A percentile compares a stretch with the other conserved stretches of the same genome.
Conservation (phyloP, 2,113 vertebrate species). For the Heterochromis multidens region DNA sequence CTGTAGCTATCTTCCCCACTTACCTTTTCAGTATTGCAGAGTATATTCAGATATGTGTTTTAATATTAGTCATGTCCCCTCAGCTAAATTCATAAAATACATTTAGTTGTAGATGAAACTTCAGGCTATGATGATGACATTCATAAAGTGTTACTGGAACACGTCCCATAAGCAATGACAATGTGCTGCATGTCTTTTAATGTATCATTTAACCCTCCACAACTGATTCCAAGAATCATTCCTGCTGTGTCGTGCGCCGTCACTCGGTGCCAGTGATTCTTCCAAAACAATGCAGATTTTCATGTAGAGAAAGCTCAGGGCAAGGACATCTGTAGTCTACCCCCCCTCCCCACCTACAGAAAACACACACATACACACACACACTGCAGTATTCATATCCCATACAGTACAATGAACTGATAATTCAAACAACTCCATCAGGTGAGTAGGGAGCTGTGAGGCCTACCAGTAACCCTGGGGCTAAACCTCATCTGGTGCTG, state of each 20-base stretch:
- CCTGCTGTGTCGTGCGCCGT: slow-evolving; percentile 12
- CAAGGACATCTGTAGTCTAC: slow-evolving; percentile 56
- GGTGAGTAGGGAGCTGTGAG: slow-evolving; percentile 13
- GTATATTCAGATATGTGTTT: background rate
- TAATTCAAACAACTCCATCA: slow-evolving; percentile 37
- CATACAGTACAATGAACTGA: slow-evolving; percentile 29
- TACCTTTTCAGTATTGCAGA: background rate
- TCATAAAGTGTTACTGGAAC: background rate
- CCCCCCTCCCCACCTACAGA: background rate
- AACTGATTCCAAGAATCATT: slow-evolving; percentile 1
- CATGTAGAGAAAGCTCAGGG: slow-evolving; percentile 57
- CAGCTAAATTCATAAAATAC: background rate
- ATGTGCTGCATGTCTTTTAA: background rate
- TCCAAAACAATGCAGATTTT: slow-evolving; percentile 36
- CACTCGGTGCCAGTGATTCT: slow-evolving; percentile 29
- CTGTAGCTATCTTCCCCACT: background rate
- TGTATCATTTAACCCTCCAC: background rate
- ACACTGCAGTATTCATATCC: background rate
- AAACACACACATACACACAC: background rate
- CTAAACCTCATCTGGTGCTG: slow-evolving; percentile 34
- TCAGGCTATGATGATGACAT: background rate
- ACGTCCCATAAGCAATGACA: background rate
- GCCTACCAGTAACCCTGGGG: slow-evolving; percentile 36
- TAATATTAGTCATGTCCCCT: background rate
- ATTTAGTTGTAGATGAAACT: background rate